These are phyloP conservation scores for Perizoma flavofasciatum DNA, from an alignment of 2,888 invertebrate species.

Conservation along the genomic window DNA sequence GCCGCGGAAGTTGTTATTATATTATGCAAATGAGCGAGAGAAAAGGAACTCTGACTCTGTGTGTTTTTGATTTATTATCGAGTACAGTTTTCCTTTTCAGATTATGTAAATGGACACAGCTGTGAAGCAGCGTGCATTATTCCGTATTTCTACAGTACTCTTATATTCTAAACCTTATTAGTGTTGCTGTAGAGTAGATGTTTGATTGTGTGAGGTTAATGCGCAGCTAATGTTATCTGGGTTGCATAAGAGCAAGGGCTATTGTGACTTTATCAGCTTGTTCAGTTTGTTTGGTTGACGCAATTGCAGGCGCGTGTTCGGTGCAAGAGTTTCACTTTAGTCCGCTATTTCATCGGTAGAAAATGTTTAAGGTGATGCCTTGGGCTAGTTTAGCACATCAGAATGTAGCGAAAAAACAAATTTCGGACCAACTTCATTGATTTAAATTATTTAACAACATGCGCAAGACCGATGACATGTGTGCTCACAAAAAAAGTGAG, in stretches of 20 bases:
- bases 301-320: conserved; percentile 44
- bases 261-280: conserved; percentile 69
- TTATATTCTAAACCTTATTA: conserved; percentile 46
- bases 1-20: conserved; percentile 46
- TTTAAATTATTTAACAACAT: no score
- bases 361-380: no score
- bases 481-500: no score
- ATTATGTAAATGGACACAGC: conserved; percentile 74
- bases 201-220: conserved; percentile 47
- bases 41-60: conserved; percentile 44
- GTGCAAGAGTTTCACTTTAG: no score
- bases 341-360: no score
- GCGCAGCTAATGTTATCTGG: conserved; percentile 66
- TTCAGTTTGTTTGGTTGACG: conserved; percentile 53
- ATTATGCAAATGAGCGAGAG: conserved; percentile 40
- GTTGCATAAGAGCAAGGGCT: conserved; percentile 73
- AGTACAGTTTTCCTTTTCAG: conserved; percentile 43
- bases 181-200: conserved; percentile 40
- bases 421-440: no score
- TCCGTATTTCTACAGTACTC: conserved; percentile 21
- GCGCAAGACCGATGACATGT: no score
- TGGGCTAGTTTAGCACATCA: no score
- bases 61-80: conserved; percentile 46
- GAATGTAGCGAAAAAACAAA: no score
- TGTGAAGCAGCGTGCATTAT: conserved; percentile 50